Conservation (phyloP, 2,888 invertebrate genomes). For the Bombylius major region DNA sequence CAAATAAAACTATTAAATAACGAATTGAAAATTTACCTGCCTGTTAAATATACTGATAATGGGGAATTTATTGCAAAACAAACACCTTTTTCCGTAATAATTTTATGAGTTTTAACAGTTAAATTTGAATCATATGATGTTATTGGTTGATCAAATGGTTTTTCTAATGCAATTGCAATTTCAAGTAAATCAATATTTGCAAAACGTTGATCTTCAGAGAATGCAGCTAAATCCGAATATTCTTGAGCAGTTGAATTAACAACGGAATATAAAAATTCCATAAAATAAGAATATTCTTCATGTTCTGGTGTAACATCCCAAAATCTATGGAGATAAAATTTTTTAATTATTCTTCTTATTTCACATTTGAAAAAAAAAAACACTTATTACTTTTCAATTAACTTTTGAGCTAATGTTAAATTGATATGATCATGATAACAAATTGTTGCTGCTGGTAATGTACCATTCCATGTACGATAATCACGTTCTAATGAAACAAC, state of each 20-base stretch:
- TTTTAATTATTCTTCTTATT: no score
- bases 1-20: not conserved
- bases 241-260: conserved; percentile 37
- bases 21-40: not conserved
- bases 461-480: conserved; percentile 32
- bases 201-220: conserved; percentile 34
- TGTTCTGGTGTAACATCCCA: conserved; percentile 37
- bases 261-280: conserved; percentile 37
- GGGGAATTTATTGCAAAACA: conserved; percentile 52
- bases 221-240: conserved; percentile 33
- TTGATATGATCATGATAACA: conserved; percentile 33
- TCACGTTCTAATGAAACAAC: conserved; percentile 33
- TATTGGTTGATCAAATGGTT: conserved; percentile 25
- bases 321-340: conserved; percentile 5
- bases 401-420: conserved; percentile 26
- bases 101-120: conserved; percentile 23
- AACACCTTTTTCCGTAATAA: conserved; percentile 53
- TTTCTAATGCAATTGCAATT: conserved; percentile 22
- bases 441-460: conserved; percentile 30
- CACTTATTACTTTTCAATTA: conserved; percentile 20
- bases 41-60: conserved; percentile 22
- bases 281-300: conserved; percentile 37
- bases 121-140: conserved; percentile 21
- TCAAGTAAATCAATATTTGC: conserved; percentile 35
- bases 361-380: no score